Percentiles rank a stretch among this genome's conserved stretches.
Evolutionary conservation across 2,888 invertebrate species (phyloP).

Genomic region (Nebria salina): DNA sequence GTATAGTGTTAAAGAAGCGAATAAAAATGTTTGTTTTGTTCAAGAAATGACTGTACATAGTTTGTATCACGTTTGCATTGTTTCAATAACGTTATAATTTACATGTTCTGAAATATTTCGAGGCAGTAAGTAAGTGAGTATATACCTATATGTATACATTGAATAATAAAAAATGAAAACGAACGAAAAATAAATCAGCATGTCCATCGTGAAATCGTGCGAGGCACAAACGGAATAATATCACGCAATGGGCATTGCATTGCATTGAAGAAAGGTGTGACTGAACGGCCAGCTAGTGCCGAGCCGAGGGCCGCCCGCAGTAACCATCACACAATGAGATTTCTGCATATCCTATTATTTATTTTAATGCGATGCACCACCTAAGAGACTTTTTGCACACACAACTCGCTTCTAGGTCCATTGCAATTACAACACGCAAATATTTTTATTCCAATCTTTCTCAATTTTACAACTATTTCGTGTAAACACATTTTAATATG

Average conservation of each 20-base stretch:
- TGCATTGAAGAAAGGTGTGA: slow-evolving; percentile 12
- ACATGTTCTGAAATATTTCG: neutral
- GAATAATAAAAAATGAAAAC: neutral
- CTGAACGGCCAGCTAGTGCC: neutral
- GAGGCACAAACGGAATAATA: slow-evolving; percentile 11
- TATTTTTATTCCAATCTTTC: too few relatives aligned
- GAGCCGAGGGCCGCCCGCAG: neutral
- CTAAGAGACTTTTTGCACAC: neutral
- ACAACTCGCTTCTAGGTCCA: neutral
- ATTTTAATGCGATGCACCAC: neutral
- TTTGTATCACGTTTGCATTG: neutral
- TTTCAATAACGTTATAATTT: neutral
- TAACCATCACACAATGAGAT: neutral
- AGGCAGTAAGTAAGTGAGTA: neutral
- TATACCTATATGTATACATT: neutral
- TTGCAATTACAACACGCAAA: neutral
- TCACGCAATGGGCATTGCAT: slow-evolving; percentile 13
- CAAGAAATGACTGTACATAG: too few relatives aligned
- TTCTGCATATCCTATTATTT: slow-evolving; percentile 1
- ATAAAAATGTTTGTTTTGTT: too few relatives aligned
- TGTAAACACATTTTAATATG: too few relatives aligned
- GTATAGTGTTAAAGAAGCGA: too few relatives aligned
- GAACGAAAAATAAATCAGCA: neutral
- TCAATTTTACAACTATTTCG: too few relatives aligned
- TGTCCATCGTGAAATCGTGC: slow-evolving; percentile 8